Base-by-base conservation (phyloP, 1,140 invertebrate genomes). In the Drosophila funebris region DNA sequence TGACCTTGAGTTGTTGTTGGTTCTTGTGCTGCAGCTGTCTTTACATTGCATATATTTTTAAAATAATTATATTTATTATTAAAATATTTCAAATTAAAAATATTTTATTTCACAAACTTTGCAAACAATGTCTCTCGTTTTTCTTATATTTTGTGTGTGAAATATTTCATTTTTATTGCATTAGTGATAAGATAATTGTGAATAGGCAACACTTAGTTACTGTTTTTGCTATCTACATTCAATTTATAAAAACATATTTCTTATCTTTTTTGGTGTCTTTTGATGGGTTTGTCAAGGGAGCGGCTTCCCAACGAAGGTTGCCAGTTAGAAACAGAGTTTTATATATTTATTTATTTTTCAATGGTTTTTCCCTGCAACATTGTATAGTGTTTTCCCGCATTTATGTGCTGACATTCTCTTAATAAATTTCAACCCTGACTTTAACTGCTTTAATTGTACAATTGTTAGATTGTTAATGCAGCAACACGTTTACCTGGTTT, bases 121-220 rank as follows among this genome's bases (percentile, higher is more conserved):
- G 13, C 16, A 14, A 54, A 67, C 16, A 0, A 41, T 56, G 48
- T 27, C 14, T 4, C 27, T 7, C 22, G 22, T 14, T 27, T 69
- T 54, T 31, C 7, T 50, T n/a, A n/a, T 11, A 7, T n/a, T 9
- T 39, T 14, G 3, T 58, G 14, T 44, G 22, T 24, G 3, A 44
- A n/a, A 27, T 53, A 36, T 36, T 52, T 33, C 50, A 44, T 33
- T 29, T 63, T 64, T 56, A 37, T 46, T 54, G 31, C 22, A 61
- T 50, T 48, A 48, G 31, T 29, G 60, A 71, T 71, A 71, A 71
- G 68, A 71, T 71, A 57, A 71, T 11, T 64, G 43, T 56, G 13
- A 64, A 56, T 64, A 41, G 20, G n/a, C 24, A 46, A 39, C 58
- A 64, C 14, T 71, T 64, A 50, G 33, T 71, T 64, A 33, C 1